These are phyloP conservation scores for Parazoanthus atlanticus DNA, from an alignment of 92 coral and sea anemone species.

Conservation along the genomic window DNA sequence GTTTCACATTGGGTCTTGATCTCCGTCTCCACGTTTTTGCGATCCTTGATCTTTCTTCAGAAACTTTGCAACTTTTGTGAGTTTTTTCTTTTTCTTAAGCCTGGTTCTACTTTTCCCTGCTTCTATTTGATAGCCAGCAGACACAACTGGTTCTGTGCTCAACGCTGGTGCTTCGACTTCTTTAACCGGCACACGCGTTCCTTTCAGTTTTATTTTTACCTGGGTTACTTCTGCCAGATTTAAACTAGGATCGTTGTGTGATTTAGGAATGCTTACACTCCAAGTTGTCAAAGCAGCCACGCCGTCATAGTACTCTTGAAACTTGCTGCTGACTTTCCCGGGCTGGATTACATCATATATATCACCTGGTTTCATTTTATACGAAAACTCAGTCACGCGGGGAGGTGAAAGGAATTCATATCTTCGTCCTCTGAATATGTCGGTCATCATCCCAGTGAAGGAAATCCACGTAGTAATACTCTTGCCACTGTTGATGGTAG, in stretches of 20 bases:
- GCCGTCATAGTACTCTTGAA: conserved; percentile 57
- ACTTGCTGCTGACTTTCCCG: conserved; percentile 52
- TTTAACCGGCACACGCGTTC: conserved; percentile 47
- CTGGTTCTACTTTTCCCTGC: too few species aligned
- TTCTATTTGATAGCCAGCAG: too few species aligned
- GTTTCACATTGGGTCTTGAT: too few species aligned
- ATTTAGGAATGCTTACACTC: conserved; percentile 43
- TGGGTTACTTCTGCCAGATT: conserved; percentile 9
- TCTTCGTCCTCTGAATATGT: conserved; percentile 35
- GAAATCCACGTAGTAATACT: conserved; percentile 42
- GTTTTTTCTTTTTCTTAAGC: too few species aligned
- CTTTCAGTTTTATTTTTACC: conserved; percentile 46
- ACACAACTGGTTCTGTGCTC: too few species aligned
- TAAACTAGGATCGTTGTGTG: conserved; percentile 36
- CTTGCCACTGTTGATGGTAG: conserved; percentile 7
- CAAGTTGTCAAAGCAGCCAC: conserved; percentile 59
- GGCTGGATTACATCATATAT: conserved; percentile 20
- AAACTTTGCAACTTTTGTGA: too few species aligned
- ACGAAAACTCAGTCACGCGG: conserved; percentile 52
- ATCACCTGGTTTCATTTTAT: conserved; percentile 34
- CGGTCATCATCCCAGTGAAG: conserved; percentile 53
- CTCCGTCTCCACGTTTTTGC: too few species aligned
- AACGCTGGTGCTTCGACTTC: too few species aligned
- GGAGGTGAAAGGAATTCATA: conserved; percentile 45
- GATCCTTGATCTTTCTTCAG: too few species aligned